These are phyloP conservation scores for Seira musarum DNA, from an alignment of 2,888 invertebrate genomes.

Conservation along the genomic window DNA sequence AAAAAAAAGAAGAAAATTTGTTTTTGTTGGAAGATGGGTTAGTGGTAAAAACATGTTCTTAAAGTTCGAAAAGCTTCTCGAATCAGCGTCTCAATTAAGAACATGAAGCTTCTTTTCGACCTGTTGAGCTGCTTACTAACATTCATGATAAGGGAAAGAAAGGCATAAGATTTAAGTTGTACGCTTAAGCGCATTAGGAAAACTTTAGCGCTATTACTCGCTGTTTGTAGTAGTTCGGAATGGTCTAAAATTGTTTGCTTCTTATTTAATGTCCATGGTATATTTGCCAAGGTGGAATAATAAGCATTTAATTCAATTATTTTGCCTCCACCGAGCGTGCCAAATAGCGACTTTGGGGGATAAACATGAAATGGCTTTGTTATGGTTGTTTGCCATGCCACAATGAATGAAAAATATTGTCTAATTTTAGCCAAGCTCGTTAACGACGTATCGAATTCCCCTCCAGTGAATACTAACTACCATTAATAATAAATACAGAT, in stretches of 20 bases:
- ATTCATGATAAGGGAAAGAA: not conserved
- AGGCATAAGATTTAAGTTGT: not conserved
- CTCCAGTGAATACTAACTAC: too few relatives aligned
- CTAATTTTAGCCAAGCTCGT: too few relatives aligned
- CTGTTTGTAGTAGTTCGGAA: too few relatives aligned
- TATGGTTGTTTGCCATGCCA: too few relatives aligned
- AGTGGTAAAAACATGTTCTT: not conserved
- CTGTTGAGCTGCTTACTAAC: slow-evolving; percentile 2
- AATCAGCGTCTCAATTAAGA: not conserved
- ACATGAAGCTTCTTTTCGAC: not conserved
- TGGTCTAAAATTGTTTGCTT: not conserved
- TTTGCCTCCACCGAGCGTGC: not conserved
- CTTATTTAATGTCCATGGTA: not conserved
- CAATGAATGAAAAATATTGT: too few relatives aligned
- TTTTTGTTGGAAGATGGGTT: too few relatives aligned
- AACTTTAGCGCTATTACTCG: too few relatives aligned
- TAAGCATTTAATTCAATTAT: not conserved
- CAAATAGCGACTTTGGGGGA: not conserved
- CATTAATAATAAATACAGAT: too few relatives aligned
- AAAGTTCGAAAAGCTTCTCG: not conserved
- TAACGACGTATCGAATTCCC: too few relatives aligned
- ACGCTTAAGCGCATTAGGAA: not conserved
- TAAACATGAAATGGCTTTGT: too few relatives aligned
- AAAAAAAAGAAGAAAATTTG: too few relatives aligned
- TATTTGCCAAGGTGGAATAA: not conserved